Evolutionary conservation across 2,113 vertebrate species (phyloP), one percentile per base, ranked within the genome.

Genomic region (Zeus faber): DNA sequence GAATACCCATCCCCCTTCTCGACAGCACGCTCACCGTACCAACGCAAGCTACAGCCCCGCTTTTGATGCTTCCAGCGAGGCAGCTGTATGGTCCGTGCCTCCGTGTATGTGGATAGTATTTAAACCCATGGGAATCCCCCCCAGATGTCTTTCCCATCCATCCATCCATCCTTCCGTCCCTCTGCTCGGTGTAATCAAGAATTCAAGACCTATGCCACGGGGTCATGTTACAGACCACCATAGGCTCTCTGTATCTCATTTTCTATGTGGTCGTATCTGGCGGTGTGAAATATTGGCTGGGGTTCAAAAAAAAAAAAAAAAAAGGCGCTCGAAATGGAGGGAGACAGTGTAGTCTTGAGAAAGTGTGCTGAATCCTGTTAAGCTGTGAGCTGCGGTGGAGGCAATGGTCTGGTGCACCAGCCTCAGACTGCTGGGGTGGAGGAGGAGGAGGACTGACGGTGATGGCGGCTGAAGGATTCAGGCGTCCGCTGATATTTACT

Each of bases 351-450:
- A 9, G 65, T 58, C 45, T 62, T 1, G 11, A 27, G 62, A 68
- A 57, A 5, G 24, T 60, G 45, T 35, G 62, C 44, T 67, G 62
- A 82, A 83, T 80, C 70, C 73, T 52, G 69, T 79, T 82, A 63
- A 62, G 59, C 48, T 62, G 13, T 0, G 54, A 53, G 62, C 64
- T 39, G 58, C 33, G 41, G 13, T 22, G 43, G 9, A 23, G 21
- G 7, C 24, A n/a, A 33, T 29, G 62, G 62, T 44, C 77, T 60
- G 53, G 45, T 50, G 39, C 67, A 53, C 50, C 50, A 51, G 58
- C 46, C 58, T 67, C 63, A 2, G 39, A 14, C 49, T 1, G 52
- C 77, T 70, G 50, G 26, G 43, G 58, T 62, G 43, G 52, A 22
- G n/a, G n/a, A n/a, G n/a, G 33, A 4, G 33, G 33, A 35, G 51